phyloP scores from a whole-genome alignment of 2,888 invertebrate genomes.

The Drosophila nr. perissopoda region DNA sequence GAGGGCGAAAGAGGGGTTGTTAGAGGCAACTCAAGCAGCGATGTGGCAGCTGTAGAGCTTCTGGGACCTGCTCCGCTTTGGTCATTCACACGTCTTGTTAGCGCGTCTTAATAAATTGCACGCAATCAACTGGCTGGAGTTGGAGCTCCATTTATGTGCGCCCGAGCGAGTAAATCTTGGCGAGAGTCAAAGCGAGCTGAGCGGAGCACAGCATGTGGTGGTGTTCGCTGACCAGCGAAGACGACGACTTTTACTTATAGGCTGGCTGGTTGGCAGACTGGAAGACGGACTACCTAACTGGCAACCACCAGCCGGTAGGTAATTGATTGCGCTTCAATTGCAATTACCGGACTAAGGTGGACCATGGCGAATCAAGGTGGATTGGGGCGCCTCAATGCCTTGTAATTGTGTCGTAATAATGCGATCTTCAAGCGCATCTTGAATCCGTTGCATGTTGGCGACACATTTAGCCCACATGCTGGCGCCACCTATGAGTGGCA shows the following conservation, averaged over 20 bases:
- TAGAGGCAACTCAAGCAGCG: slow-evolving; percentile 15
- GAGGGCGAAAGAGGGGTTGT: neutral
- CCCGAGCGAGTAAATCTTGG: slow-evolving; percentile 77
- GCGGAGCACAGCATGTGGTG: slow-evolving; percentile 73
- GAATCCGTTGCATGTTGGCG: slow-evolving; percentile 52
- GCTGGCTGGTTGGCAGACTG: slow-evolving; percentile 4
- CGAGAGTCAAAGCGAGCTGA: slow-evolving; percentile 54
- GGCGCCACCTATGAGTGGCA: slow-evolving; percentile 67
- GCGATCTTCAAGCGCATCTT: slow-evolving; percentile 48
- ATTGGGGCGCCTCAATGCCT: slow-evolving; percentile 48
- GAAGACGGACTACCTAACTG: slow-evolving; percentile 32
- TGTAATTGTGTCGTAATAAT: slow-evolving; percentile 80
- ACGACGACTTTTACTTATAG: slow-evolving; percentile 63
- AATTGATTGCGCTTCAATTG: slow-evolving; percentile 82
- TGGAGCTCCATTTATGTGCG: slow-evolving; percentile 79
- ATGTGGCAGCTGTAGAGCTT: slow-evolving; percentile 51
- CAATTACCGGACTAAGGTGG: slow-evolving; percentile 68
- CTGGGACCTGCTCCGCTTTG: slow-evolving; percentile 72
- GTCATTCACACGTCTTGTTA: slow-evolving; percentile 82
- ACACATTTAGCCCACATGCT: slow-evolving; percentile 64
- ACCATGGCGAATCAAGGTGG: slow-evolving; percentile 25
- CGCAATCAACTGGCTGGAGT: slow-evolving; percentile 77
- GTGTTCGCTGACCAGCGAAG: slow-evolving; percentile 37
- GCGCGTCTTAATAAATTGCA: slow-evolving; percentile 82
- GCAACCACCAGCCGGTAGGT: slow-evolving; percentile 81